Evolutionary conservation across 2,797 vertebrate genomes (phyloP).

Genomic region (Leuciscus waleckii): DNA sequence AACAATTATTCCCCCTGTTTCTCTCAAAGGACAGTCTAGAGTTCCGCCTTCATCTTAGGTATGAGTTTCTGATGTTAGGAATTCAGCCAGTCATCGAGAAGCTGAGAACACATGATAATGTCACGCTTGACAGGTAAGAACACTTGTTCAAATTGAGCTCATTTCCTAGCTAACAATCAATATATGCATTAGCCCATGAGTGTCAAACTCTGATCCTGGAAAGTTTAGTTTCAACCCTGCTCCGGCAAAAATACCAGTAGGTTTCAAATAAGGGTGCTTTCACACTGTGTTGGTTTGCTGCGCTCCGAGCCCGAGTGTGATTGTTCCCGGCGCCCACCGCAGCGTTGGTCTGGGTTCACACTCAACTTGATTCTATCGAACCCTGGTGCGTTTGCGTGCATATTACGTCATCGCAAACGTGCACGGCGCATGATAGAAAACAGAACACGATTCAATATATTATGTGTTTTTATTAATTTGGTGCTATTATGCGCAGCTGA

Average conservation of each 20-base stretch:
- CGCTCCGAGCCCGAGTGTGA: too few species aligned
- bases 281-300: too few species aligned
- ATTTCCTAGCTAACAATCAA: not conserved
- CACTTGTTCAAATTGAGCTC: not conserved
- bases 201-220: not conserved
- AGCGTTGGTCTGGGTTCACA: too few species aligned
- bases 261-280: not conserved
- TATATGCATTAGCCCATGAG: not conserved
- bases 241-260: not conserved
- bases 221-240: not conserved
- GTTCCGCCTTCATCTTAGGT: slow-evolving; percentile 94
- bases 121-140: slow-evolving; percentile 90
- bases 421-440: too few species aligned
- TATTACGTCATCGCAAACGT: too few species aligned
- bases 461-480: too few species aligned
- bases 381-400: too few species aligned
- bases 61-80: slow-evolving; percentile 97
- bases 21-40: slow-evolving; percentile 90
- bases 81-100: slow-evolving; percentile 98
- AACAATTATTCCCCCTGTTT: not conserved
- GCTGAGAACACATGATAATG: slow-evolving; percentile 92
- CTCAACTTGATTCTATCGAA: too few species aligned
- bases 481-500: too few species aligned
- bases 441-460: too few species aligned
- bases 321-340: too few species aligned